A percentile compares a stretch with the other conserved stretches of the same genome.
Conservation (phyloP, 2,888 invertebrate genomes). For the Dicyrtomina minuta region DNA sequence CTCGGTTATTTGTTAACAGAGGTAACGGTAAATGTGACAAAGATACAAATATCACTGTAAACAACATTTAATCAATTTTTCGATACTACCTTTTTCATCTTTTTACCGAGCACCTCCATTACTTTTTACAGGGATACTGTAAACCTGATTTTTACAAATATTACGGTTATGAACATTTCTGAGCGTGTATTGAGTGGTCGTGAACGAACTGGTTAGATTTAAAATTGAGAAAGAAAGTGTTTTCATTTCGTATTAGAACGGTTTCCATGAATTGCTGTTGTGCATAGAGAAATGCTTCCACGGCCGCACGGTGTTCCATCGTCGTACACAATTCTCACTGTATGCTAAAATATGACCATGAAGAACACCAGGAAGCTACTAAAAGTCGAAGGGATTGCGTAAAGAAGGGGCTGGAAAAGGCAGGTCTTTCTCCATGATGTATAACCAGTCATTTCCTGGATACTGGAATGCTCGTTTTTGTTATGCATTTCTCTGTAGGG, state of each 20-base stretch:
- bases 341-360: constrained; percentile 39
- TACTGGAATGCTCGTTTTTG: constrained; percentile 4
- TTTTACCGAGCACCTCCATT: no score
- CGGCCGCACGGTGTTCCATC: constrained; percentile 27
- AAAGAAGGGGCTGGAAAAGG: constrained; percentile 39
- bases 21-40: no score
- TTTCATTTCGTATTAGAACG: neutral
- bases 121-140: no score
- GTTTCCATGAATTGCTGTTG: neutral
- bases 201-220: neutral
- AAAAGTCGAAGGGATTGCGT: constrained; percentile 34
- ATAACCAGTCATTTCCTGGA: constrained; percentile 38
- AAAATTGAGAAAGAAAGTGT: neutral
- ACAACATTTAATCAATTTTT: no score
- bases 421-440: constrained; percentile 51
- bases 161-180: no score
- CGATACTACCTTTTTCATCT: no score
- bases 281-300: constrained; percentile 10
- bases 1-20: no score
- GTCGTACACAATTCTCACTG: constrained; percentile 33
- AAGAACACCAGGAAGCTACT: constrained; percentile 28
- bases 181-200: neutral
- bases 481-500: neutral
- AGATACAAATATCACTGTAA: no score
- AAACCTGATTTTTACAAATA: no score